A percentile compares a stretch with the other conserved stretches of the same genome.
Evolutionary conservation across 2,113 vertebrate species (phyloP).

Genomic region (Morphnarchus princeps): DNA sequence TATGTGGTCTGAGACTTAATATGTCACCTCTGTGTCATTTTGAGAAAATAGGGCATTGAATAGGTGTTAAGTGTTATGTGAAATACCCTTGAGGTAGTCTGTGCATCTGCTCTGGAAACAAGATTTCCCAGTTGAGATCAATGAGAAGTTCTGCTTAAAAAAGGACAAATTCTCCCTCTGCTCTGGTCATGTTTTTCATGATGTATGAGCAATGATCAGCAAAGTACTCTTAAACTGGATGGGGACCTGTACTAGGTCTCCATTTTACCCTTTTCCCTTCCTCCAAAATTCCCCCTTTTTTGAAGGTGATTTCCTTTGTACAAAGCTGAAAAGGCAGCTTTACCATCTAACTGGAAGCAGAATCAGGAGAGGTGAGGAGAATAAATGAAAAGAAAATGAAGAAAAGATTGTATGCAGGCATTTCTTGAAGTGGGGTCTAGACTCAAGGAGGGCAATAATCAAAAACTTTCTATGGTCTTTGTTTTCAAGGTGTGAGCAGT

Average conservation of each 20-base stretch:
- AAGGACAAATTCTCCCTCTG: background rate
- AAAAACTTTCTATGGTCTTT: background rate
- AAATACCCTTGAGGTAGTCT: background rate
- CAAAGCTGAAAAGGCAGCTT: background rate
- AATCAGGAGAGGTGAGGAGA: background rate
- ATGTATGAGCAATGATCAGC: background rate
- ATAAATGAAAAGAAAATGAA: background rate
- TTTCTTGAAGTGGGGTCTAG: background rate
- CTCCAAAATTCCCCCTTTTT: background rate
- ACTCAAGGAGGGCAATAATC: background rate
- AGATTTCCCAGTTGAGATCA: background rate
- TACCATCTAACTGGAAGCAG: background rate
- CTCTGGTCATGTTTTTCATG: background rate
- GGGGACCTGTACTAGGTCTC: background rate
- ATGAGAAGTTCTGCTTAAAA: background rate
- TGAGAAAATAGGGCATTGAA: background rate
- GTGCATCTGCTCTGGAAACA: background rate
- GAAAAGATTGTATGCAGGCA: background rate
- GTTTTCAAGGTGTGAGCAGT: background rate
- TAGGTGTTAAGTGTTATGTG: background rate
- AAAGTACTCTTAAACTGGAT: background rate
- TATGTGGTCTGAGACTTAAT: background rate
- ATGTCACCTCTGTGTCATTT: background rate
- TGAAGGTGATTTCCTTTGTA: background rate
- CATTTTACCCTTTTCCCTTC: background rate